These are phyloP conservation scores for Rhynchomys soricoides DNA, from an alignment of 2,113 vertebrate genomes.

Conservation along the genomic window DNA sequence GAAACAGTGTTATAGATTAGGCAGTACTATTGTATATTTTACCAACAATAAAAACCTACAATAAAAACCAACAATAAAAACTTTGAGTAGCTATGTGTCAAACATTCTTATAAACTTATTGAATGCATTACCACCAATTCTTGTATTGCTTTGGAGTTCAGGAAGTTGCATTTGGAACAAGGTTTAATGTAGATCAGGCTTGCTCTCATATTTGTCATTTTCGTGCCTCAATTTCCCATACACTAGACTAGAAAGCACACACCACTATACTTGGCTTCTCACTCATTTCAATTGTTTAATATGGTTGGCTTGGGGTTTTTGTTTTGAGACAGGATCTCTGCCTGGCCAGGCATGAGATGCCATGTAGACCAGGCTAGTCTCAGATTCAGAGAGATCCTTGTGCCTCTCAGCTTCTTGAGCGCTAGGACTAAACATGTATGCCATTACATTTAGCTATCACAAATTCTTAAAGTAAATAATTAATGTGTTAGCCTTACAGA, in stretches of 20 bases:
- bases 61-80: constrained; percentile 49
- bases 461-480: constrained; percentile 30
- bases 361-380: background rate
- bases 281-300: background rate
- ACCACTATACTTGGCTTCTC: background rate
- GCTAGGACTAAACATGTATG: background rate
- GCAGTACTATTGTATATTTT: constrained; percentile 34
- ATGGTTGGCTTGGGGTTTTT: background rate
- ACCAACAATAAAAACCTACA: constrained; percentile 47
- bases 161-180: background rate
- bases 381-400: background rate
- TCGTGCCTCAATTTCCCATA: background rate
- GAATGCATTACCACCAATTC: constrained; percentile 13
- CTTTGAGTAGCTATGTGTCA: constrained; percentile 10
- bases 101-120: constrained; percentile 23
- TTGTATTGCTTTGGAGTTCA: background rate
- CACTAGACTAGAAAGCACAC: background rate
- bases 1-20: constrained; percentile 63
- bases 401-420: background rate
- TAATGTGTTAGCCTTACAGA: background rate
- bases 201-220: background rate
- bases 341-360: background rate
- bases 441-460: background rate
- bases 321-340: background rate
- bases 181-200: background rate